Conservation (phyloP, 2,113 vertebrate genomes). For the Rhabdomys dilectus region DNA sequence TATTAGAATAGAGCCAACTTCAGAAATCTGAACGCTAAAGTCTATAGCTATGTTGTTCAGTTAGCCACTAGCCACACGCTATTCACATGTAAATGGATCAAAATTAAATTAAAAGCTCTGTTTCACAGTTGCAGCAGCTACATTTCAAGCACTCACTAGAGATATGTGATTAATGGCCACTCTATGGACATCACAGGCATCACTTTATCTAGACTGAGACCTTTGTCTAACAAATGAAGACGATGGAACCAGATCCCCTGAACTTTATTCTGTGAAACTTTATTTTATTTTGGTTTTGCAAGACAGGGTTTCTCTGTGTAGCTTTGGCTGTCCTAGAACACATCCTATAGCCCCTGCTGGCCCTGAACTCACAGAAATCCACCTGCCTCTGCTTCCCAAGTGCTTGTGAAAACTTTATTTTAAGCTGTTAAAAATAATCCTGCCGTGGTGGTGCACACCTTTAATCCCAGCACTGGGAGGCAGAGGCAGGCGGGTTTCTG, state of each 20-base stretch:
- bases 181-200: background rate
- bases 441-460: too few relatives aligned
- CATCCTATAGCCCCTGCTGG: too few relatives aligned
- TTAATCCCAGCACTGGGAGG: too few relatives aligned
- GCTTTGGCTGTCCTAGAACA: too few relatives aligned
- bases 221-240: background rate
- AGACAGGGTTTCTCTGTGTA: too few relatives aligned
- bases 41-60: background rate
- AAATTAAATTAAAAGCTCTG: slow-evolving; percentile 30
- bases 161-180: background rate
- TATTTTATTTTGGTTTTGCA: background rate
- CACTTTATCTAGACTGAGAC: background rate
- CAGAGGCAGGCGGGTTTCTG: too few relatives aligned
- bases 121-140: background rate
- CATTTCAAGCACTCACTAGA: background rate
- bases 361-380: background rate
- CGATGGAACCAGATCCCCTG: background rate
- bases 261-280: slow-evolving; percentile 18
- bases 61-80: background rate
- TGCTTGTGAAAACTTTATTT: slow-evolving; percentile 50
- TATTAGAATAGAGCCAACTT: background rate
- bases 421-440: slow-evolving; percentile 48
- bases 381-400: background rate
- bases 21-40: slow-evolving; percentile 53
- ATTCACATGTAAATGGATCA: slow-evolving; percentile 6